Evolutionary conservation across 2,888 invertebrate species (phyloP).

Genomic region (Napeogenes sylphis): DNA sequence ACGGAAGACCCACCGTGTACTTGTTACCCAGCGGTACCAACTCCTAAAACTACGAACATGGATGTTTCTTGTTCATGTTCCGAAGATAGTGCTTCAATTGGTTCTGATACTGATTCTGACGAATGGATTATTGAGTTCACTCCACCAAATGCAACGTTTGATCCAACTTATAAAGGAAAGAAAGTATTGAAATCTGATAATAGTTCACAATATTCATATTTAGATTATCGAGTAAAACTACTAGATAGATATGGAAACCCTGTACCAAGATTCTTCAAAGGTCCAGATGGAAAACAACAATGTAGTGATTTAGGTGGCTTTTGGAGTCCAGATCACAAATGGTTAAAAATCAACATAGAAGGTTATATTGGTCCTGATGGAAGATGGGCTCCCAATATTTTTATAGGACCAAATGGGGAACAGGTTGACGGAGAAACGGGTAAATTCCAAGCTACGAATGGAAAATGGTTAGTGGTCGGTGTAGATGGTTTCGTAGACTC

Average conservation of each 20-base stretch:
- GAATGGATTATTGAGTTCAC: constrained; percentile 72
- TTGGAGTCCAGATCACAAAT: constrained; percentile 59
- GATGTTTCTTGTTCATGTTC: constrained; percentile 66
- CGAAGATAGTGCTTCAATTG: constrained; percentile 46
- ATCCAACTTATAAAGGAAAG: constrained; percentile 53
- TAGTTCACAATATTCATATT: constrained; percentile 57
- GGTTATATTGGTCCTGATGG: constrained; percentile 63
- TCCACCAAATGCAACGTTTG: constrained; percentile 62
- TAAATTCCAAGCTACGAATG: constrained; percentile 55
- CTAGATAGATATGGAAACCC: constrained; percentile 60
- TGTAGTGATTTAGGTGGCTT: constrained; percentile 72
- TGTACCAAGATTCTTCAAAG: constrained; percentile 63
- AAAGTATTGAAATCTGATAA: constrained; percentile 48
- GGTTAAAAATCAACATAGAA: constrained; percentile 65
- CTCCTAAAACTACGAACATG: constrained; percentile 44
- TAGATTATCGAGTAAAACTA: constrained; percentile 64
- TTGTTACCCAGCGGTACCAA: constrained; percentile 56
- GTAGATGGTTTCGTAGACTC: constrained; percentile 62
- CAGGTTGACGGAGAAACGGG: constrained; percentile 55
- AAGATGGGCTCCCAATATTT: constrained; percentile 60
- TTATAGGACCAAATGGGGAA: constrained; percentile 60
- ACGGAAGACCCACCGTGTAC: constrained; percentile 58
- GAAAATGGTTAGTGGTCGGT: constrained; percentile 58
- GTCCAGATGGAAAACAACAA: constrained; percentile 62
- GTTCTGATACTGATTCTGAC: constrained; percentile 64